phyloP scores from a whole-genome alignment of 1,140 invertebrate species.

The Mizuhopecten yessoensis region DNA sequence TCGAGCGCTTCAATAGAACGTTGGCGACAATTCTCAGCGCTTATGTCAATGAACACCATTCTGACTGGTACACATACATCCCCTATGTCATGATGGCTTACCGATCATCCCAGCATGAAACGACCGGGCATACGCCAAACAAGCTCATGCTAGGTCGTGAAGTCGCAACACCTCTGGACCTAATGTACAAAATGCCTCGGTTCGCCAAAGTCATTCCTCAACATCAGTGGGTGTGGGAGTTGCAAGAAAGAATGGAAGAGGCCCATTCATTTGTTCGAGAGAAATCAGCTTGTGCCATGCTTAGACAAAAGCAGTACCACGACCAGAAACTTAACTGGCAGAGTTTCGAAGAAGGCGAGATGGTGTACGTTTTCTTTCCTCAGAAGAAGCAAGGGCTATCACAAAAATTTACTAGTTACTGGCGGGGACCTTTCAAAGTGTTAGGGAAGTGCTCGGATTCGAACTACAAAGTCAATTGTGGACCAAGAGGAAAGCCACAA shows the following conservation, averaged over 20 bases:
- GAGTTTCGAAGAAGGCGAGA: constrained; percentile 42
- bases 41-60: constrained; percentile 61
- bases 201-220: background rate
- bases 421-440: no score
- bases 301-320: constrained; percentile 56
- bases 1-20: constrained; percentile 74
- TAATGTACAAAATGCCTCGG: constrained; percentile 50
- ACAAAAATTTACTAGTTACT: no score
- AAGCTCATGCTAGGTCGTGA: no score
- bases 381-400: background rate
- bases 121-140: constrained; percentile 63
- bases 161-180: no score
- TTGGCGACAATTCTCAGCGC: constrained; percentile 61
- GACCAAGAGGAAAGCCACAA: no score
- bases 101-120: constrained; percentile 54
- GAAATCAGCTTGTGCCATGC: background rate
- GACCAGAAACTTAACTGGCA: constrained; percentile 46
- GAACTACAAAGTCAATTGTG: no score
- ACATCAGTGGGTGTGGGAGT: constrained; percentile 47
- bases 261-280: constrained; percentile 50
- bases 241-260: constrained; percentile 51
- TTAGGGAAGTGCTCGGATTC: no score
- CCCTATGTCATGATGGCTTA: constrained; percentile 61
- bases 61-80: constrained; percentile 61
- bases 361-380: constrained; percentile 44